Base-by-base conservation (phyloP, 2,797 vertebrate genomes). In the Sphenopsis melanotis region DNA sequence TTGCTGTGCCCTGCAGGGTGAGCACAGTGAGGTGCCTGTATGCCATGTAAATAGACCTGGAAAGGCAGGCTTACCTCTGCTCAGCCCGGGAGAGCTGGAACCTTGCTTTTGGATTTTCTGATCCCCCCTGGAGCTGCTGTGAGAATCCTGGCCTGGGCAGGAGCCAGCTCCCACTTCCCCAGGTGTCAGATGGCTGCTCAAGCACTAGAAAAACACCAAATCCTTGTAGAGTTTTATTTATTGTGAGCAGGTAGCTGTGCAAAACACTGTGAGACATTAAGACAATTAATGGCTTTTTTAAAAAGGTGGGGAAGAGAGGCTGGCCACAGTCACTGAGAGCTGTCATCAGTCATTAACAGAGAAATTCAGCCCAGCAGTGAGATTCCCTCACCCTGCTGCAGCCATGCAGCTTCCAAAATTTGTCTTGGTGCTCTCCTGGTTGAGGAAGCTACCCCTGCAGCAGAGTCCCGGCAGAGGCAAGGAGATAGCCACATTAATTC, bases 1-100 rank as follows among this genome's bases (percentile, higher is more conserved):
- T 68, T 83, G 63, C 84, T 68, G 64, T 81, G 82, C 56, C 60
- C 89, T 87, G 57, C n/a, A 22, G 52, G 82, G 76, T 89, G 64
- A 85, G 84, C 56, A 12, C 52, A 24, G 44, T 19, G 34, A 92
- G 81, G 36, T 80, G 29, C 63, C 46, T 60, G 3, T 24, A 20
- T 61, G 60, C 76, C 68, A 29, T 39, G 82, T 71, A 83, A 93
- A 94, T 71, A 87, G 3, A 21, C 27, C 42, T 60, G 46, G 44
- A 66, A 85, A 26, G 53, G 24, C 18, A 30, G 64, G 36, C 74
- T 89, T 80, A 75, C 60, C 66, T 49, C 39, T 72, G 50, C 42
- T 44, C 39, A 82, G 50, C 52, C 63, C 47, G 27, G 30, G 13
- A 36, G 29, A 80, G 11, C 52, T 63, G 87, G 34, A 37, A 71